These are phyloP conservation scores for Pollenia labialis DNA, from an alignment of 2,888 invertebrate species.

Conservation along the genomic window DNA sequence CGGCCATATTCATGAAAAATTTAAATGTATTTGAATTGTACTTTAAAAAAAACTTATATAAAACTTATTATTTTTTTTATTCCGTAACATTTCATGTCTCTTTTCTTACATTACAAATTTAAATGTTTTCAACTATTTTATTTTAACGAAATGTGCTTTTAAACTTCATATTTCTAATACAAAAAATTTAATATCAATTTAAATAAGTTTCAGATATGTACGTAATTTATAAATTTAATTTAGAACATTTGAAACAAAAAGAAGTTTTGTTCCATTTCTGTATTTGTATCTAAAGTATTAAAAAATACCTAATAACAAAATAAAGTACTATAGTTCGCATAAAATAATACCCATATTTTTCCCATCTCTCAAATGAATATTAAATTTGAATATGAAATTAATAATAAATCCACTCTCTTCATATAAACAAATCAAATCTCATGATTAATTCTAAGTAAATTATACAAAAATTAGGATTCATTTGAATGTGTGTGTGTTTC, in stretches of 20 bases:
- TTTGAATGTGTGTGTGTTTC: slow-evolving; percentile 20
- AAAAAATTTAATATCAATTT: slow-evolving; percentile 38
- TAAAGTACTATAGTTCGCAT: neutral
- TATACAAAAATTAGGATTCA: slow-evolving; percentile 33
- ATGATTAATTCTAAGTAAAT: slow-evolving; percentile 41
- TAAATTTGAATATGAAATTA: slow-evolving; percentile 16
- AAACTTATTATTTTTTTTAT: neutral
- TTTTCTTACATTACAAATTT: neutral
- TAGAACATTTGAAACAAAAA: slow-evolving; percentile 19
- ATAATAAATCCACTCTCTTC: neutral
- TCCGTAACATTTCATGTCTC: slow-evolving; percentile 6
- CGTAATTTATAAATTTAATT: slow-evolving; percentile 29
- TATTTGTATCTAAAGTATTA: neutral
- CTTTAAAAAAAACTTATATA: no score
- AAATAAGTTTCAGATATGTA: slow-evolving; percentile 48
- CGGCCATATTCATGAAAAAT: no score
- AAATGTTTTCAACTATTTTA: neutral
- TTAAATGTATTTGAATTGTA: no score
- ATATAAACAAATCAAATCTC: slow-evolving; percentile 63
- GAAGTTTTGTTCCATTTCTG: neutral
- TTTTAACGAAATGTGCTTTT: neutral
- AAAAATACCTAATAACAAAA: slow-evolving; percentile 26
- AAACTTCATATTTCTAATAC: neutral
- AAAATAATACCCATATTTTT: slow-evolving; percentile 68
- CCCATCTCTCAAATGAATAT: slow-evolving; percentile 62